phyloP scores from a whole-genome alignment of 2,113 vertebrate genomes.

The Pseudolaguvia tuberculata region DNA sequence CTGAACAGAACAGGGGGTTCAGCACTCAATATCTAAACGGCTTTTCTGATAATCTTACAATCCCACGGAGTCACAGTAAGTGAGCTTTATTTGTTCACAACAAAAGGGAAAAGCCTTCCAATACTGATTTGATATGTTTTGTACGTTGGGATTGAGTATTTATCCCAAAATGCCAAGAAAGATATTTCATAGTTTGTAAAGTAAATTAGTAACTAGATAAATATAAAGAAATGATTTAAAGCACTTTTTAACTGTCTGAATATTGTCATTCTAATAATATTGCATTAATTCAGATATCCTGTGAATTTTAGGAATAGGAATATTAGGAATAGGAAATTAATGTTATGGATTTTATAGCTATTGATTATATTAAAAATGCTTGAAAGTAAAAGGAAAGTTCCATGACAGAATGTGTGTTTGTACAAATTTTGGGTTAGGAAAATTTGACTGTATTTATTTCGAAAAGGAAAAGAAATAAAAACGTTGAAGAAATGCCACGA shows the following conservation, averaged over 20 bases:
- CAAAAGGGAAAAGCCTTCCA: no score
- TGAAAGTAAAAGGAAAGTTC: not conserved
- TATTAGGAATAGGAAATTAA: no score
- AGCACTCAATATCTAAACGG: constrained; percentile 80
- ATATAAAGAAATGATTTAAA: not conserved
- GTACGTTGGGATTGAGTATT: no score
- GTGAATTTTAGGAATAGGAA: no score
- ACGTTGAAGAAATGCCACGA: not conserved
- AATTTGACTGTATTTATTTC: not conserved
- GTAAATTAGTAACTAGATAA: not conserved
- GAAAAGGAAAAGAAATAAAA: not conserved
- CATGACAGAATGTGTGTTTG: no score
- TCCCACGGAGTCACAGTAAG: constrained; percentile 86
- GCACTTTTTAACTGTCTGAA: no score
- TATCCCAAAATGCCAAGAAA: no score
- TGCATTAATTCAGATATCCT: not conserved
- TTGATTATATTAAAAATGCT: not conserved
- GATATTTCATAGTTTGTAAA: no score
- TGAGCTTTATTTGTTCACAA: not conserved
- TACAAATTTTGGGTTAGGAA: not conserved
- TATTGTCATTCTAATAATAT: not conserved
- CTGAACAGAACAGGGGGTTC: constrained; percentile 84
- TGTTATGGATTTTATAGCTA: not conserved
- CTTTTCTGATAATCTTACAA: constrained; percentile 82
- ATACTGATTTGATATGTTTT: no score